Evolutionary conservation across 1,140 invertebrate genomes (phyloP).

Genomic region (Sinonovacula constricta): DNA sequence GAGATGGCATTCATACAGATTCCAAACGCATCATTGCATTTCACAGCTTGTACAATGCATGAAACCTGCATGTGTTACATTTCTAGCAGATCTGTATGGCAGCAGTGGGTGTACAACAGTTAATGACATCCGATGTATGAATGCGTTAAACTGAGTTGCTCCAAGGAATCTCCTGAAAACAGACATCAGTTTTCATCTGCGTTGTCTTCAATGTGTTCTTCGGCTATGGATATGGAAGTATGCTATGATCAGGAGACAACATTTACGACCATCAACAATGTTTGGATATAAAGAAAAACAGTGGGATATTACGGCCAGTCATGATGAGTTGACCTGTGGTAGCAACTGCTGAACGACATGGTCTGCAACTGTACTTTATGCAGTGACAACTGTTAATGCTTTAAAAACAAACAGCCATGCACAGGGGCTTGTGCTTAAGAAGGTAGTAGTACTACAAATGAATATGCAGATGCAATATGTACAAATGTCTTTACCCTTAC

Average conservation of each 20-base stretch:
- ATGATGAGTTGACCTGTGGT: slow-evolving; percentile 14
- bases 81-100: not conserved
- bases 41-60: not conserved
- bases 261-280: not conserved
- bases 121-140: not conserved
- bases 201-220: slow-evolving; percentile 8
- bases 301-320: not conserved
- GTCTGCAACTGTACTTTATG: slow-evolving; percentile 19
- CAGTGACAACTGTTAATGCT: slow-evolving; percentile 7
- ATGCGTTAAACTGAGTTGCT: not conserved
- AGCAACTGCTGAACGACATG: slow-evolving; percentile 13
- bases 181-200: slow-evolving; percentile 7
- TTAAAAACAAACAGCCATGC: slow-evolving; percentile 31
- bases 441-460: no score
- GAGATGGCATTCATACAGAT: slow-evolving; percentile 5
- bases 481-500: no score
- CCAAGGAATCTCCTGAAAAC: slow-evolving; percentile 2
- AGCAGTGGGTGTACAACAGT: not conserved
- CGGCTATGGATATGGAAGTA: slow-evolving; percentile 20
- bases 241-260: not conserved
- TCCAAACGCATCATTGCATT: not conserved
- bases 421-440: slow-evolving; percentile 2
- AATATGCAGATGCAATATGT: no score
- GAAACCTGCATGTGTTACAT: no score
- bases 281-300: slow-evolving; percentile 16